Conservation (phyloP, 2,113 vertebrate genomes). For the Arizona elegans region DNA sequence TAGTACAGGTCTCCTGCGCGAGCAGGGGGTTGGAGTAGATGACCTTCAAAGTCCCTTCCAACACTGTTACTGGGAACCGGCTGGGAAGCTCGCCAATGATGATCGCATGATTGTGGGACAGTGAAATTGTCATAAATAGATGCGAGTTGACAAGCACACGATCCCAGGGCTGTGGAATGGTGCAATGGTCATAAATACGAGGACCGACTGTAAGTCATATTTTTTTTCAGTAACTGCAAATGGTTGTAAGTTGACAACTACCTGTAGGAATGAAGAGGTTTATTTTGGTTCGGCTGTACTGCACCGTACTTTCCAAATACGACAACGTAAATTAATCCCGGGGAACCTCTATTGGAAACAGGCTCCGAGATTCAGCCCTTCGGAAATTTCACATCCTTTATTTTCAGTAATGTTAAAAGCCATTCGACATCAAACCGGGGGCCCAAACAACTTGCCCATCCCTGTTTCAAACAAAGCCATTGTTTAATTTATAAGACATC, state of each 20-base stretch:
- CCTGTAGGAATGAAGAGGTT: background rate
- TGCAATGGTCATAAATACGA: background rate
- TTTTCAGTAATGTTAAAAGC: slow-evolving; percentile 1
- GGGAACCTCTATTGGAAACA: background rate
- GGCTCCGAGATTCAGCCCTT: background rate
- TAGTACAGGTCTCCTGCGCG: no score
- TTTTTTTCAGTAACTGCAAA: background rate
- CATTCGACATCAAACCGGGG: slow-evolving; percentile 5
- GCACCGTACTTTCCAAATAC: background rate
- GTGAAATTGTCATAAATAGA: background rate
- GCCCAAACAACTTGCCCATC: slow-evolving; percentile 31
- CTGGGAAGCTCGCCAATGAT: background rate
- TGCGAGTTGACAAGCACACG: background rate
- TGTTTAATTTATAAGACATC: slow-evolving; percentile 9
- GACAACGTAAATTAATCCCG: background rate
- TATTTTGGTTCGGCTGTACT: background rate
- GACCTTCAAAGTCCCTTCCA: no score
- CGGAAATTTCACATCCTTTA: background rate
- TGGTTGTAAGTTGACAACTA: background rate
- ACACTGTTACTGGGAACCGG: background rate
- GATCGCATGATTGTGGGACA: background rate
- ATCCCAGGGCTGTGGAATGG: background rate
- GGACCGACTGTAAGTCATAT: background rate
- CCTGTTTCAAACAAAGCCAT: slow-evolving; percentile 31
- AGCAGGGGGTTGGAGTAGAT: no score